Evolutionary conservation across 1,140 invertebrate species (phyloP), one percentile per base, ranked within the genome.

Genomic region (Drosophila bipectinata): DNA sequence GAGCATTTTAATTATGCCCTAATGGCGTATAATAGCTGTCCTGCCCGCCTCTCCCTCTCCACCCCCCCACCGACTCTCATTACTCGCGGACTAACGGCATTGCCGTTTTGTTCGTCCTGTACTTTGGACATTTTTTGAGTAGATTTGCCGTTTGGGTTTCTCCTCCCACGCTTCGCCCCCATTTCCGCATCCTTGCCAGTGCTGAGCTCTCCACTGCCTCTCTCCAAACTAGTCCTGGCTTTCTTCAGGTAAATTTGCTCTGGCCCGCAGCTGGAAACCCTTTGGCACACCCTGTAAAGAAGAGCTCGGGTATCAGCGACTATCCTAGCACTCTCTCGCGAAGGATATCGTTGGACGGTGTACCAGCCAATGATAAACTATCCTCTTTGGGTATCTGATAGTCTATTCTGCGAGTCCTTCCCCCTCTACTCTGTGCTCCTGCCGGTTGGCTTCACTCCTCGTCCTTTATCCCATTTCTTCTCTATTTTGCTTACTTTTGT

Each of bases 1-100:
- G 79, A 90, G 80, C 79, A 90, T 90, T 90, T 90, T 90, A 90
- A 90, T 90, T 90, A 90, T 90, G 78, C 88, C 82, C 87, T 84
- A 90, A 90, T 90, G 87, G 87, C 79, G 80, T 80, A 88, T 90
- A 90, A 88, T 81, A 84, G 79, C 72, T 73, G 59, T 64, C 54
- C 62, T 34, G 9, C 18, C 18, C 15, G 18, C 18, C 8, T 1
- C 18, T 1, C 9, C 2, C 9, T 47, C 21, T 18, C 15, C 5
- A 1, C 28, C 15, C 21, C 32, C 21, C 39, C 18, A 14, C 21
- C 28, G 49, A 30, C 34, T 61, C 61, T 79, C 61, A 84, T 79
- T 75, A 59, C 72, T 60, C 14, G 24, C 21, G 24, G 32, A 56
- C 59, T 48, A 64, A 63, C 67, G 77, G 73, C 75, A 72, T 79